Percentiles rank a stretch among this genome's conserved stretches.
These are phyloP conservation scores for Dasypogon diadema DNA, from an alignment of 2,888 invertebrate species.

Conservation along the genomic window DNA sequence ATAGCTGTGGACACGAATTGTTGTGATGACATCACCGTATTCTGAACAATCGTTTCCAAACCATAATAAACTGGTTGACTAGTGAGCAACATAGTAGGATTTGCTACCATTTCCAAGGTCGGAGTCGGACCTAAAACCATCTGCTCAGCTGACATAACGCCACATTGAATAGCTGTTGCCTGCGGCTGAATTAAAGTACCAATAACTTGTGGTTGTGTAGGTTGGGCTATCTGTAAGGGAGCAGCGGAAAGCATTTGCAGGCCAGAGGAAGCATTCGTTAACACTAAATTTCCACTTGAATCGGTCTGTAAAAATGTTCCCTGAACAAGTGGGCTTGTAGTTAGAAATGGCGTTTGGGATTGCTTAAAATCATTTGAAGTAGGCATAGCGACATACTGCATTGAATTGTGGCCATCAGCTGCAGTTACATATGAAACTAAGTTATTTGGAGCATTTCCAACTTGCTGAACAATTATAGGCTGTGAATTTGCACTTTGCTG, in stretches of 20 bases:
- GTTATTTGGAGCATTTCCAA: slow-evolving; percentile 69
- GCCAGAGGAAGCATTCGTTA: slow-evolving; percentile 71
- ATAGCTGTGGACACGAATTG: slow-evolving; percentile 86
- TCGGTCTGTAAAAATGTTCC: slow-evolving; percentile 75
- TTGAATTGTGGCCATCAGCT: slow-evolving; percentile 67
- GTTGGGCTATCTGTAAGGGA: slow-evolving; percentile 70
- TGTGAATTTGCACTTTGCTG: slow-evolving; percentile 69
- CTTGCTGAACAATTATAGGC: slow-evolving; percentile 79
- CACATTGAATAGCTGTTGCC: slow-evolving; percentile 71
- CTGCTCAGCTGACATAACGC: slow-evolving; percentile 72
- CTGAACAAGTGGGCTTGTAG: slow-evolving; percentile 69
- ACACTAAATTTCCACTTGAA: slow-evolving; percentile 73
- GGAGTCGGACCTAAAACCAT: slow-evolving; percentile 74
- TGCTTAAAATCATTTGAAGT: slow-evolving; percentile 71
- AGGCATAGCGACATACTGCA: slow-evolving; percentile 79
- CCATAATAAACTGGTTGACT: slow-evolving; percentile 86
- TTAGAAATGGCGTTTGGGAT: slow-evolving; percentile 72
- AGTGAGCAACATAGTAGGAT: slow-evolving; percentile 73
- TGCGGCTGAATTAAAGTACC: slow-evolving; percentile 75
- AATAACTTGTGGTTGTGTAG: slow-evolving; percentile 71
- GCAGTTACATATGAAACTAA: slow-evolving; percentile 68
- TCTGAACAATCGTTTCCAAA: slow-evolving; percentile 87
- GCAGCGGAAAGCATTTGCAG: slow-evolving; percentile 73
- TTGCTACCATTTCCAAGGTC: slow-evolving; percentile 75
- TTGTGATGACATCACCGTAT: slow-evolving; percentile 90